A percentile compares a stretch with the other conserved stretches of the same genome.
These are phyloP conservation scores for Aurelia aurita DNA, from an alignment of 30 jellyfish, hydroid and myxozoan species.

Conservation along the genomic window DNA sequence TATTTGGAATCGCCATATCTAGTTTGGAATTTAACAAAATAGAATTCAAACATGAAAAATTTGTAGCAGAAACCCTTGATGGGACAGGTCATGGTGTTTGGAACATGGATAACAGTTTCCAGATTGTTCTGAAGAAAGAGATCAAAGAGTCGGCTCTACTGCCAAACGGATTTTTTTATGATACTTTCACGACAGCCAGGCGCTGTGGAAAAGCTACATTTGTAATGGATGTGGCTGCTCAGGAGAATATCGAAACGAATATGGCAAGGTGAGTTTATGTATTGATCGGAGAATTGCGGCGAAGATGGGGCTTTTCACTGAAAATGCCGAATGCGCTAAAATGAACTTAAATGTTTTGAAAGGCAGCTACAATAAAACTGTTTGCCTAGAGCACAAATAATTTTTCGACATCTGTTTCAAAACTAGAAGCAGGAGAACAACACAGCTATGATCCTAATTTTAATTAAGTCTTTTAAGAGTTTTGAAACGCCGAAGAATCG, in stretches of 20 bases:
- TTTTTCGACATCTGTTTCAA: too few species aligned
- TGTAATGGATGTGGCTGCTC: constrained; percentile 1
- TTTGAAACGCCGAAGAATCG: too few species aligned
- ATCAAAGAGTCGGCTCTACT: neutral
- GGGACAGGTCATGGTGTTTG: neutral
- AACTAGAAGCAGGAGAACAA: too few species aligned
- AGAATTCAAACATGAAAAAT: neutral
- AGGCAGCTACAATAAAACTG: too few species aligned
- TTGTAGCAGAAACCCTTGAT: neutral
- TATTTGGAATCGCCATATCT: neutral
- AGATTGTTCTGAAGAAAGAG: neutral
- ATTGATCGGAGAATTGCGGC: too few species aligned
- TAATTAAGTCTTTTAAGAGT: too few species aligned
- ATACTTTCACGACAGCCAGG: constrained; percentile 6
- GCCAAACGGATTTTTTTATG: neutral
- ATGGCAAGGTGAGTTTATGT: neutral
- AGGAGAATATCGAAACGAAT: neutral
- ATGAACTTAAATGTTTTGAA: too few species aligned
- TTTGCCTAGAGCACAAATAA: too few species aligned
- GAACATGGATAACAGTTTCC: neutral
- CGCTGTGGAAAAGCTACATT: neutral
- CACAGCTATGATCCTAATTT: too few species aligned
- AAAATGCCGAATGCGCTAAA: too few species aligned
- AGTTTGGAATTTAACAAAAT: neutral
- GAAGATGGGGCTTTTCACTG: too few species aligned